Evolutionary conservation across 2,797 vertebrate species (phyloP).

Genomic region (Tragelaphus oryx): DNA sequence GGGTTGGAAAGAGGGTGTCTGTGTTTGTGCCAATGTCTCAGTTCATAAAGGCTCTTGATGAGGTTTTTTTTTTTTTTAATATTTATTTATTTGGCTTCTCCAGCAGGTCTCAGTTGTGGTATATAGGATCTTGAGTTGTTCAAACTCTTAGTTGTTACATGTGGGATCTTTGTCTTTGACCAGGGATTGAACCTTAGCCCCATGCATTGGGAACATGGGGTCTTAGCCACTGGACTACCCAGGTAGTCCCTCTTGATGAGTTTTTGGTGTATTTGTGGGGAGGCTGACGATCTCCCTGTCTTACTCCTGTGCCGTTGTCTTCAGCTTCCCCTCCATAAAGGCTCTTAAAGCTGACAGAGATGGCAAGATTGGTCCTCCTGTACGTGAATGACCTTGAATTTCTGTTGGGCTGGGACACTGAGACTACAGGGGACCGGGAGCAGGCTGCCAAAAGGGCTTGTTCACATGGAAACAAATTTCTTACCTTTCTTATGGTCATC

Average conservation of each 20-base stretch:
- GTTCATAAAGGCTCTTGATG: neutral
- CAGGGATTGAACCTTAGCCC: neutral
- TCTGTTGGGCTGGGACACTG: neutral
- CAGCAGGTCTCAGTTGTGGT: neutral
- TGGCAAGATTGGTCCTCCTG: fast-evolving
- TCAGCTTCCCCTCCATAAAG: neutral
- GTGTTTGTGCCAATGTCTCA: neutral
- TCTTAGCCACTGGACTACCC: neutral
- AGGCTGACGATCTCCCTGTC: neutral
- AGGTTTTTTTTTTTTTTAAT: neutral
- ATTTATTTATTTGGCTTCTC: neutral
- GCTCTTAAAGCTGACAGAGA: no score
- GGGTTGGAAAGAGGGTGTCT: neutral
- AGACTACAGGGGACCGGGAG: neutral
- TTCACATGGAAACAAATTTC: neutral
- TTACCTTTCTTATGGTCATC: neutral
- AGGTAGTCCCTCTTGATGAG: neutral
- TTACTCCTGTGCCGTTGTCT: fast-evolving
- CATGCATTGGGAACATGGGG: neutral
- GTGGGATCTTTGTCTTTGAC: neutral
- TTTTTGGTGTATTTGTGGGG: neutral
- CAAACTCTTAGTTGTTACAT: neutral
- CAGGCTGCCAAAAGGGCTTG: neutral
- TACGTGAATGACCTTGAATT: neutral
- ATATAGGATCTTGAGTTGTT: neutral